Percentiles rank a stretch among this genome's conserved stretches.
phyloP scores from a whole-genome alignment of 2,113 vertebrate genomes.

The Motacilla alba region DNA sequence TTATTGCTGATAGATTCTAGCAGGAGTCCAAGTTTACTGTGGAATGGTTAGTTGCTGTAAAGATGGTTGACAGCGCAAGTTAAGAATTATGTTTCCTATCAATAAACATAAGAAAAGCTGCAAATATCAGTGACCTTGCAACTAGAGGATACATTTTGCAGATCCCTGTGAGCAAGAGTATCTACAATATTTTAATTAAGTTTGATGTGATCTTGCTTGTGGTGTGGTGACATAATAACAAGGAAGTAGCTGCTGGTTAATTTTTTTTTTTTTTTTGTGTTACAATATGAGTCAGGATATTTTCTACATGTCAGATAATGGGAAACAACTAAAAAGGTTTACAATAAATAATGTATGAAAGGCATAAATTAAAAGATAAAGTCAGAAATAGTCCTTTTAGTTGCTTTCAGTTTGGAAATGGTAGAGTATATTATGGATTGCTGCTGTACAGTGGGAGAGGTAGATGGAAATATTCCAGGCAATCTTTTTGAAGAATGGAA shows the following conservation, averaged over 20 bases:
- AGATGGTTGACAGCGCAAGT: neutral
- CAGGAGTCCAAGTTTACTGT: neutral
- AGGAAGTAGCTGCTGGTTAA: neutral
- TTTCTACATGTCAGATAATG: neutral
- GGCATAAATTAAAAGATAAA: neutral
- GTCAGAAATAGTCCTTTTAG: neutral
- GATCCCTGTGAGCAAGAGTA: neutral
- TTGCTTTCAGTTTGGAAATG: neutral
- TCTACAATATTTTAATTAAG: neutral
- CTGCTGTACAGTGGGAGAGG: neutral
- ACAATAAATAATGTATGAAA: neutral
- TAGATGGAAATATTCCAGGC: neutral
- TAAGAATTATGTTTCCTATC: neutral
- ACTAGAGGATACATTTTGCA: neutral
- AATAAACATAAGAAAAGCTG: neutral
- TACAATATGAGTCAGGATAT: neutral
- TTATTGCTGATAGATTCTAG: neutral
- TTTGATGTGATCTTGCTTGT: neutral
- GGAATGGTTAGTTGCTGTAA: neutral
- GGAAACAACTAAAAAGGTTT: neutral
- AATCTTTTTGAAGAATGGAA: neutral
- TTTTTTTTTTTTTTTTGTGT: neutral
- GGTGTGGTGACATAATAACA: neutral
- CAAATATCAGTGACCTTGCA: neutral
- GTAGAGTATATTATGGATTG: neutral